Evolutionary conservation across 2,797 vertebrate species (phyloP).

Genomic region (Austrolebias charrua): DNA sequence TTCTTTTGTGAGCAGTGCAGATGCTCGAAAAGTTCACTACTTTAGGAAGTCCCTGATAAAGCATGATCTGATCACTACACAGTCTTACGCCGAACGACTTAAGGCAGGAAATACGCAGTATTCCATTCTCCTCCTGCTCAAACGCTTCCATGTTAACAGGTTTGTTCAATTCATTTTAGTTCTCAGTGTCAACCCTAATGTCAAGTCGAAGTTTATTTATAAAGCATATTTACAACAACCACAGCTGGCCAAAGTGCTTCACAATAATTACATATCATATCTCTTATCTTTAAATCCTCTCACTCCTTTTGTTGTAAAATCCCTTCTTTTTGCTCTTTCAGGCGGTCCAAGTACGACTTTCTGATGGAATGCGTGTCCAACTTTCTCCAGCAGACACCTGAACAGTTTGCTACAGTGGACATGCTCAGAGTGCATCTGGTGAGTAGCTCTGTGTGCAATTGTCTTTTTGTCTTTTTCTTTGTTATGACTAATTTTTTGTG

Average conservation of each 20-base stretch:
- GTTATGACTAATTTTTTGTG: background rate
- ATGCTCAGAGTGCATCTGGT: conserved; percentile 86
- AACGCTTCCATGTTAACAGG: conserved; percentile 92
- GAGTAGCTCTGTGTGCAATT: conserved; percentile 51
- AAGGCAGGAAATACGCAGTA: conserved; percentile 86
- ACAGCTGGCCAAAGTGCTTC: too few relatives aligned
- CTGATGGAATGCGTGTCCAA: conserved; percentile 89
- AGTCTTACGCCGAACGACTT: conserved; percentile 85
- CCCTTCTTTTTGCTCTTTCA: conserved; percentile 49
- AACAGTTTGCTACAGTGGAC: conserved; percentile 78
- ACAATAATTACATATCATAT: too few relatives aligned
- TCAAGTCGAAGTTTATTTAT: too few relatives aligned
- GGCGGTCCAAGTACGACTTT: conserved; percentile 92
- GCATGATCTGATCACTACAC: conserved; percentile 88
- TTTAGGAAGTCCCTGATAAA: conserved; percentile 86
- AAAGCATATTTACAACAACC: too few relatives aligned
- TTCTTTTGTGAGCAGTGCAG: conserved; percentile 79
- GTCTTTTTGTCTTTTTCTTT: background rate
- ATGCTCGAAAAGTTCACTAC: conserved; percentile 94
- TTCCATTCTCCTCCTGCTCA: conserved; percentile 91
- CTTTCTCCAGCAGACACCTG: conserved; percentile 78
- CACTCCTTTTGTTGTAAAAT: background rate
- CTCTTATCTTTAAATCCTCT: background rate
- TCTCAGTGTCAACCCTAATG: background rate
- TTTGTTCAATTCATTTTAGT: conserved; percentile 44